Base-by-base conservation (phyloP, 2,888 invertebrate species). In the Pseudeuparius sepicola region DNA sequence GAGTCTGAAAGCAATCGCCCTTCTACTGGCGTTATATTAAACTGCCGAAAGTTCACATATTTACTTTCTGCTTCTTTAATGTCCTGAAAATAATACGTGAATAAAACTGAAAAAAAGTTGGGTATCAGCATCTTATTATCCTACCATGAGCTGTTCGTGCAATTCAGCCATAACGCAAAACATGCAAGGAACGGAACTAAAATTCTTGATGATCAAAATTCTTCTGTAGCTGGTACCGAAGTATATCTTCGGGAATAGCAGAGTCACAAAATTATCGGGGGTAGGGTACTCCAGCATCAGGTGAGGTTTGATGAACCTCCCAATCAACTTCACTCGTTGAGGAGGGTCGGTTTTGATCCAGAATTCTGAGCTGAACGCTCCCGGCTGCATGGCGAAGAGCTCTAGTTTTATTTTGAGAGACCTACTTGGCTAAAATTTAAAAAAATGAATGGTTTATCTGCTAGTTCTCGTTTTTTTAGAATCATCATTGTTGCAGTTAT, bases 281-380 rank as follows among this genome's bases (percentile, higher is more conserved):
- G 60, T 54, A 1, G 60, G 61, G 47, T 64, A 61, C 18, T 56
- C 47, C 2, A 62, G 46, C 2, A 53, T 42, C 11, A 68, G 41
- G 37, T 49, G 50, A 0, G 66, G 62, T 14, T 45, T 40, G 13
- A 65, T 61, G 4, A 64, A 57, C 4, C 42, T 44, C 5, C 52
- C 58, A 4, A 36, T 43, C 2, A 62, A 46, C 7, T 46, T 41
- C 4, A 63, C 48, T 20, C 57, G 47, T 34, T 53, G 47, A 0
- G 59, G 55, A 0, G 51, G 53, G 6, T 51, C 51, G 7, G 56
- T 53, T 48, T 60, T 61, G n/a, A 61, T 51, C 67, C 68, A 68
- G 41, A 68, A 60, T 48, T 67, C 64, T 14, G 53, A 53, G 13
- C 41, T 40, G 34, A 59, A 61, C 2, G 44, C 37, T 6, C 66